phyloP scores from a whole-genome alignment of 2,113 vertebrate genomes.

The Megalops atlanticus region DNA sequence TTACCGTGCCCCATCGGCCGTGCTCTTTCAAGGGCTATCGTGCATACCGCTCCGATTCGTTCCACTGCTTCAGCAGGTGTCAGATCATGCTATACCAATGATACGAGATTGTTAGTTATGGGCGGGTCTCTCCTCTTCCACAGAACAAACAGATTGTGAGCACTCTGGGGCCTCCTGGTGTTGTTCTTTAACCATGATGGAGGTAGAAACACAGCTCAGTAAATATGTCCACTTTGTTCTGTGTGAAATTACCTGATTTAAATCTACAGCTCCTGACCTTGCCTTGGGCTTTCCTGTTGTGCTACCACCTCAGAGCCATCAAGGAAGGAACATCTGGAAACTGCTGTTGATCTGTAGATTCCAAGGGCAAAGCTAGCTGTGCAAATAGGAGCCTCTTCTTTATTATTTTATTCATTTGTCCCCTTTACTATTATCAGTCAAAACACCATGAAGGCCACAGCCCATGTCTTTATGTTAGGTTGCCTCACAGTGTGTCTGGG shows the following conservation, averaged over 20 bases:
- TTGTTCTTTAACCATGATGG: background rate
- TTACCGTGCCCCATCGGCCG: background rate
- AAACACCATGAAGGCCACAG: background rate
- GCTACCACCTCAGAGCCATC: background rate
- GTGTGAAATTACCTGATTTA: background rate
- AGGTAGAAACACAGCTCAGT: background rate
- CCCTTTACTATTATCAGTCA: background rate
- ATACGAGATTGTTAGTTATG: background rate
- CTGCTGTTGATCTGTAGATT: background rate
- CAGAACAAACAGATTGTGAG: background rate
- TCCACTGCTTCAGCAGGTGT: conserved; percentile 36
- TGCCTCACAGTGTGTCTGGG: no score
- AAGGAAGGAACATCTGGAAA: background rate
- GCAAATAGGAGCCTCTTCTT: background rate
- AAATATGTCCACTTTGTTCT: background rate
- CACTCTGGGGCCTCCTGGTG: background rate
- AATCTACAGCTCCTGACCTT: background rate
- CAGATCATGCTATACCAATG: conserved; percentile 12
- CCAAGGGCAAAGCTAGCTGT: no score
- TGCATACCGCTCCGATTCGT: conserved; percentile 30
- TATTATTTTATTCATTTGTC: background rate
- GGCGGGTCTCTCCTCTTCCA: background rate
- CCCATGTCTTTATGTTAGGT: no score
- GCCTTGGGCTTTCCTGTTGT: background rate
- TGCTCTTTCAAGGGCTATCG: conserved; percentile 47